Percentiles rank a stretch among this genome's conserved stretches.
These are phyloP conservation scores for Machaerirhynchus nigripectus DNA, from an alignment of 2,113 vertebrate genomes.

Conservation along the genomic window DNA sequence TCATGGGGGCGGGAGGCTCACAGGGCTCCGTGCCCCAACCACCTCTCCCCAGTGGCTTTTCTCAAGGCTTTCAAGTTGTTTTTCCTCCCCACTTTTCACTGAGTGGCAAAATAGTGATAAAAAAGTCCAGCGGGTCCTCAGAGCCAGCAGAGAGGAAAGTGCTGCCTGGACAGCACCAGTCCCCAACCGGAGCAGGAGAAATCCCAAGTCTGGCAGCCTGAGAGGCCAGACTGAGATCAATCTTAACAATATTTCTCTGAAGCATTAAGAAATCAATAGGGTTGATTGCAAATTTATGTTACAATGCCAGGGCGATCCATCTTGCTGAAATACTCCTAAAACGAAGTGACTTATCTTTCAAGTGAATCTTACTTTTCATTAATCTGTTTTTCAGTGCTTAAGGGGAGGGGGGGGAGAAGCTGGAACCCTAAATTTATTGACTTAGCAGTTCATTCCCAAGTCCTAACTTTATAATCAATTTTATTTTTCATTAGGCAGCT, in stretches of 20 bases:
- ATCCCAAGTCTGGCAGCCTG: not conserved
- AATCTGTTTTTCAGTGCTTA: conserved; percentile 62
- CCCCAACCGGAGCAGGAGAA: accelerated
- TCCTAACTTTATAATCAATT: conserved; percentile 72
- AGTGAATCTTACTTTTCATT: conserved; percentile 73
- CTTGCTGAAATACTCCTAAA: conserved; percentile 59
- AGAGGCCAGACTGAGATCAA: conserved; percentile 43
- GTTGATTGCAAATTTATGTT: conserved; percentile 76
- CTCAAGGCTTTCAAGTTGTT: not conserved
- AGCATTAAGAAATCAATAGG: conserved; percentile 75
- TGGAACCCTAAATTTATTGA: conserved; percentile 63
- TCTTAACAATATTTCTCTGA: conserved; percentile 72
- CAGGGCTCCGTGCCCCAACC: accelerated
- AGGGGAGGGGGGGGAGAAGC: conserved; percentile 1
- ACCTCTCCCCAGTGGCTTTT: not conserved
- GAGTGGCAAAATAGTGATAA: not conserved
- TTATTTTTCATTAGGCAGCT: conserved; percentile 69
- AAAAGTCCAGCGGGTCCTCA: accelerated
- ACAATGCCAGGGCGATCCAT: conserved; percentile 60
- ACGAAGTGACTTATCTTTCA: conserved; percentile 70
- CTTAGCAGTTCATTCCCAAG: conserved; percentile 51
- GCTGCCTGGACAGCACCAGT: too few species aligned
- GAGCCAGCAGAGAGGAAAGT: not conserved
- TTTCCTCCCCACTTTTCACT: not conserved
- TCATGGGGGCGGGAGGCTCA: not conserved